Evolutionary conservation across 1,140 invertebrate species (phyloP).

Genomic region (Rhizoglyphus robini): DNA sequence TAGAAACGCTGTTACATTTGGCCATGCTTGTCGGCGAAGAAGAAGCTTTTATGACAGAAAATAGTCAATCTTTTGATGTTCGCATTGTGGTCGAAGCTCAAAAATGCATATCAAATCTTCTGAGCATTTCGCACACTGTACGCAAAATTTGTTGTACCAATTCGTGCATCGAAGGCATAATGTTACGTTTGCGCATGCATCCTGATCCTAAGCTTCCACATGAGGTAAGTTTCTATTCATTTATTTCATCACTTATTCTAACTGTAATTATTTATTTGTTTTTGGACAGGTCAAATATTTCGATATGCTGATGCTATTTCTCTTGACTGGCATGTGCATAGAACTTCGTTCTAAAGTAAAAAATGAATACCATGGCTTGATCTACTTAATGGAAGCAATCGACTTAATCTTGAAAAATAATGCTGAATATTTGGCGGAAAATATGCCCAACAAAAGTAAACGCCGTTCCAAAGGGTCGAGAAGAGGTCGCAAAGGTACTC

Average conservation of each 20-base stretch:
- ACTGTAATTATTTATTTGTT: not conserved
- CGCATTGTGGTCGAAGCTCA: constrained; percentile 56
- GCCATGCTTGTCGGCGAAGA: constrained; percentile 41
- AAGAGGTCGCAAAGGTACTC: constrained; percentile 19
- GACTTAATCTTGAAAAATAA: constrained; percentile 49
- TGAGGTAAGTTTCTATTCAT: constrained; percentile 41
- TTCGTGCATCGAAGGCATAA: constrained; percentile 53
- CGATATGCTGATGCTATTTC: constrained; percentile 73
- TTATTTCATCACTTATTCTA: constrained; percentile 10
- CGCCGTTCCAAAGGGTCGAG: constrained; percentile 20
- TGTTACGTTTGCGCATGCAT: constrained; percentile 56
- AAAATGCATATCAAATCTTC: constrained; percentile 76
- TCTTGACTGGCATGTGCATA: constrained; percentile 63
- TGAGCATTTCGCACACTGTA: constrained; percentile 60
- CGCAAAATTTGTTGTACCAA: constrained; percentile 53
- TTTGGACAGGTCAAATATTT: constrained; percentile 43
- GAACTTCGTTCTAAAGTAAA: constrained; percentile 52
- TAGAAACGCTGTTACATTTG: constrained; percentile 48
- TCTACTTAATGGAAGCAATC: constrained; percentile 60
- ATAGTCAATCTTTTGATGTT: constrained; percentile 19
- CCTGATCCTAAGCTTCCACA: constrained; percentile 43
- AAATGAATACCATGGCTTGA: constrained; percentile 61
- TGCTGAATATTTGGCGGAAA: constrained; percentile 28
- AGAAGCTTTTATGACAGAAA: constrained; percentile 27
- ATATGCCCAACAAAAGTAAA: constrained; percentile 16